phyloP scores from a whole-genome alignment of 2,797 vertebrate genomes.

The Meriones psammophilus region DNA sequence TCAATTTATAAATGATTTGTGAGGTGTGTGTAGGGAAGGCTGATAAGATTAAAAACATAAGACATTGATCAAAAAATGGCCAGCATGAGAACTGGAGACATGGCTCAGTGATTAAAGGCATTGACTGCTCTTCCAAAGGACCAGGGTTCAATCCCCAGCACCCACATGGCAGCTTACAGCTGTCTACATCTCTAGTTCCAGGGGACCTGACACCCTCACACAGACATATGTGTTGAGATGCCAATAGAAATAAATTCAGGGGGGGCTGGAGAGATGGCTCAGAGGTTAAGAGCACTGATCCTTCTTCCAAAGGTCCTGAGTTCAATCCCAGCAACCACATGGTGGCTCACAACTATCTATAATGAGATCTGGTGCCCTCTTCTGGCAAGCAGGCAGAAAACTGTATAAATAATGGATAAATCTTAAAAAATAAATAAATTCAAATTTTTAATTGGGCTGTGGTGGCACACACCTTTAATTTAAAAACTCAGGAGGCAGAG shows the following conservation, averaged over 20 bases:
- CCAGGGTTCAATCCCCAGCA: not conserved
- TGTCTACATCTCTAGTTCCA: not conserved
- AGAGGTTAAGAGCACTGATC: too few species aligned
- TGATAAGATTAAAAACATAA: not conserved
- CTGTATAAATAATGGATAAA: too few species aligned
- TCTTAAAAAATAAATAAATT: not conserved
- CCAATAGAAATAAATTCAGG: not conserved
- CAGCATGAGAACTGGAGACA: not conserved
- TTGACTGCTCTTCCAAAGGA: not conserved
- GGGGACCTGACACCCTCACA: not conserved
- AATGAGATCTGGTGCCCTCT: too few species aligned
- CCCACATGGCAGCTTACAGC: not conserved
- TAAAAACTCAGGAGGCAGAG: not conserved
- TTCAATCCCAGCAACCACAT: too few species aligned
- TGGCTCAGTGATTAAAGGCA: not conserved
- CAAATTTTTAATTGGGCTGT: not conserved
- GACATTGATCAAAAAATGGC: not conserved
- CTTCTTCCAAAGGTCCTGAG: too few species aligned
- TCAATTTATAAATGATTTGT: not conserved
- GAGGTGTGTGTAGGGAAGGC: not conserved
- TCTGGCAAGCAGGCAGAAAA: too few species aligned
- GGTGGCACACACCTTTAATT: not conserved
- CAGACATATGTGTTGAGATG: not conserved
- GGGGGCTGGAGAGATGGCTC: too few species aligned
- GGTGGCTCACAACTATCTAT: too few species aligned